phyloP scores from a whole-genome alignment of 2,113 vertebrate genomes.

The Axis porcinus region DNA sequence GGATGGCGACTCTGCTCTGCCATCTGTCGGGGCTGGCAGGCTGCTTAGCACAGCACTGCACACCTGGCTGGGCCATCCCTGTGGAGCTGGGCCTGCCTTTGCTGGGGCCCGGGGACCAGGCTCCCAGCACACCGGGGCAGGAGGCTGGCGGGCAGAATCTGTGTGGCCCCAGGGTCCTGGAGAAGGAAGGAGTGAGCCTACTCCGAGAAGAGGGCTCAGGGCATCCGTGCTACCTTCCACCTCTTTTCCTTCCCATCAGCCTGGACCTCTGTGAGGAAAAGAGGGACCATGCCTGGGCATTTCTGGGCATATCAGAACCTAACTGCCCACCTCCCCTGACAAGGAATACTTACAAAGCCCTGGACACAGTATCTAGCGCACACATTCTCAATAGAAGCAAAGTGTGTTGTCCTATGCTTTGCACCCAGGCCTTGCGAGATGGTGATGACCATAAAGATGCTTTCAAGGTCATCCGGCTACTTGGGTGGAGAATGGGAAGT shows the following conservation, averaged over 20 bases:
- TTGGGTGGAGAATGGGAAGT: not conserved
- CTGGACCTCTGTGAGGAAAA: not conserved
- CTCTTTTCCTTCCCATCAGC: not conserved
- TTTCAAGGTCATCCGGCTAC: not conserved
- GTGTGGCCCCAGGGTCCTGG: accelerated
- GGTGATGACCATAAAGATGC: not conserved
- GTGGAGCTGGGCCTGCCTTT: not conserved
- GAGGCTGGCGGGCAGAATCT: not conserved
- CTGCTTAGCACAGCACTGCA: constrained; percentile 61
- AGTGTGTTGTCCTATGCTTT: not conserved
- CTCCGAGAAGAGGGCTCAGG: not conserved
- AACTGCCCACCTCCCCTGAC: not conserved
- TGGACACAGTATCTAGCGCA: not conserved
- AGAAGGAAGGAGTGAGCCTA: accelerated
- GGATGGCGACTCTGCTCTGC: constrained; percentile 61
- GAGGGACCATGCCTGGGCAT: not conserved
- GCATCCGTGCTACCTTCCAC: too few species aligned
- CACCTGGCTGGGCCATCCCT: constrained; percentile 60
- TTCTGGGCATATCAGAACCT: not conserved
- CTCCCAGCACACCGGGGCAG: not conserved
- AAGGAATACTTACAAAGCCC: not conserved
- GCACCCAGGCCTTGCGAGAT: not conserved
- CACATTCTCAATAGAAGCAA: not conserved
- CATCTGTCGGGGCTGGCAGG: constrained; percentile 74
- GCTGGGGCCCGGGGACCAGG: not conserved